Evolutionary conservation across 1,140 invertebrate genomes (phyloP), one percentile per base, ranked within the genome.

Genomic region (Drosophila santomea): DNA sequence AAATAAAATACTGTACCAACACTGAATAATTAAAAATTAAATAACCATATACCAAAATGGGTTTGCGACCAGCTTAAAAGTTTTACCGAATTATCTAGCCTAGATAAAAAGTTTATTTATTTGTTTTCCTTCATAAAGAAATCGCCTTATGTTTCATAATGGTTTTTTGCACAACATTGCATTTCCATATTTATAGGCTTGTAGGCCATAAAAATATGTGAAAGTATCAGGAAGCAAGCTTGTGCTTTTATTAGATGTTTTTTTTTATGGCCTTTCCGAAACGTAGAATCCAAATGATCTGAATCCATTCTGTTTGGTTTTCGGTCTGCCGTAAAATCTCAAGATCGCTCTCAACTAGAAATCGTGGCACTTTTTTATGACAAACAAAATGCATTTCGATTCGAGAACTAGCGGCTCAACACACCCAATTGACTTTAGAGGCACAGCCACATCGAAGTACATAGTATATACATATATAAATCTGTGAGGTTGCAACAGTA

Each of bases 361-460:
- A 69, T 48, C 50, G 48, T 25, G 17, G 17, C n/a, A 35, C 41
- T 48, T 41, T 56, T 64, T 78, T 78, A 78, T 77, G 51, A 45
- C 74, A 78, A 69, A 71, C 55, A 72, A 67, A 56, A 51, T 45
- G 51, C 55, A 67, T 57, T 36, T 63, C 39, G 48, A 75, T 59
- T 15, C 45, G 51, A 35, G 38, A 51, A 71, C 45, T 57, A 36
- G 41, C 66, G 54, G 36, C 61, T 55, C 60, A 66, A 56, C 73
- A 77, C 78, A 80, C 77, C 74, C 78, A 80, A 78, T 75, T 74
- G 82, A 81, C 81, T 74, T 69, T 74, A 69, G 32, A 73, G 66
- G 59, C 51, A 36, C 43, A 69, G 35, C 52, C 79, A 73, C 58
- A 47, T 68, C 61, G 60, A 45, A 50, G 36, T n/a, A 51, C 32